Base-by-base conservation (phyloP, 2,797 vertebrate genomes). In the Phaenicophaeus curvirostris region DNA sequence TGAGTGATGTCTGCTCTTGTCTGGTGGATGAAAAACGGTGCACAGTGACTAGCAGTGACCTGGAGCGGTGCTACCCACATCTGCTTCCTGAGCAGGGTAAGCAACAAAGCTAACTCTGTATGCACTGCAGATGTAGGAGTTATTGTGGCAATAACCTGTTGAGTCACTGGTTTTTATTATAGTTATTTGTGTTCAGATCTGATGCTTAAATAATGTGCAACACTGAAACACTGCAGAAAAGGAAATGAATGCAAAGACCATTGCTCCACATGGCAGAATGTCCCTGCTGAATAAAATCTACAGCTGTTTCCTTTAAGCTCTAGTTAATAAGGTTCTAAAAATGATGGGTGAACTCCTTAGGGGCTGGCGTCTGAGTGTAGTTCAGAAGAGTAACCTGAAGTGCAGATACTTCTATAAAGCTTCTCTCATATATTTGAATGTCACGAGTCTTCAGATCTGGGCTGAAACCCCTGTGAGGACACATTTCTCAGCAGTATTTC, bases 121-220 rank as follows among this genome's bases (percentile, higher is more conserved):
- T 3, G 1, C 50, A 51, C 55, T 18, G 57, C 71, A 90, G 27
- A 39, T 84, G 79, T 21, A 90, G 73, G 94, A 93, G 72, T 96
- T 94, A 95, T 85, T 85, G 63, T 90, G 80, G 87, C 54, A 94
- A 91, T 95, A 95, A 90, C 85, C 94, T 96, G 74, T 94, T 89
- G 91, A 96, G 67, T 91, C 87, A 91, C 55, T n/a, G 13, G 3
- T 71, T 88, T 91, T 94, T 90, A 94, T 93, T 91, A 71, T 88
- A 77, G 87, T 94, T 95, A 94, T 86, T 94, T 94, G 65, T 77
- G 77, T 90, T 96, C 67, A 24, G 31, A 69, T 89, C 89, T 59
- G 65, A 87, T 68, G 63, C 54, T 77, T 95, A 92, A 93, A 94
- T 94, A 93, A 94, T 51, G 68, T 61, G n/a, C 83, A 50, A 8